Percentiles rank a stretch among this genome's conserved stretches.
These are phyloP conservation scores for Falcaria lacertinaria DNA, from an alignment of 2,888 invertebrate species.

Conservation along the genomic window DNA sequence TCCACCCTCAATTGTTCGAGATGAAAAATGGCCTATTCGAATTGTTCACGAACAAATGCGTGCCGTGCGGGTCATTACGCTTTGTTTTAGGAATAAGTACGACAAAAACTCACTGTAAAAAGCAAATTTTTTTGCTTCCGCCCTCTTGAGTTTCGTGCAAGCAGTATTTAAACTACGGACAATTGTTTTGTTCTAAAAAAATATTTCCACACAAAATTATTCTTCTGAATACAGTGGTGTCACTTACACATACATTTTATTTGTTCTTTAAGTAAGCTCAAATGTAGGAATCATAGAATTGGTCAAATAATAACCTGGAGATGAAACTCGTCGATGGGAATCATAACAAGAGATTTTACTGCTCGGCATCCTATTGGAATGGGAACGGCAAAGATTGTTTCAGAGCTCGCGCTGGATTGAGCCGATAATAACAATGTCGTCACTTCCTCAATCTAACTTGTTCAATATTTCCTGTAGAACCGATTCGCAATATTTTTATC, in stretches of 20 bases:
- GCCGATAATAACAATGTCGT: conserved; percentile 74
- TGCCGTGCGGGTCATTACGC: conserved; percentile 77
- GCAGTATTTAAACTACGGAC: conserved; percentile 55
- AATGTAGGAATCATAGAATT: conserved; percentile 20
- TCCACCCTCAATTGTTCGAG: conserved; percentile 77
- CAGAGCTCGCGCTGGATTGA: conserved; percentile 55
- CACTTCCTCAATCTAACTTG: conserved; percentile 73
- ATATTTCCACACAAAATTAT: conserved; percentile 33
- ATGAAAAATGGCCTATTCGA: conserved; percentile 78
- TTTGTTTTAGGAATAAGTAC: conserved; percentile 75
- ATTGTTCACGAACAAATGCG: conserved; percentile 78
- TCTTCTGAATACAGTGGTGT: conserved; percentile 25
- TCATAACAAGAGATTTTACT: conserved; percentile 65
- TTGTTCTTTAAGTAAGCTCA: not conserved
- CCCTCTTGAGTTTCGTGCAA: conserved; percentile 57
- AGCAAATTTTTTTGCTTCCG: conserved; percentile 63
- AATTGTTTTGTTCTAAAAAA: conserved; percentile 57
- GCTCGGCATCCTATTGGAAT: conserved; percentile 54
- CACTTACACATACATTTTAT: conserved; percentile 17
- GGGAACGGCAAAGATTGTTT: conserved; percentile 64
- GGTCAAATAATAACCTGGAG: conserved; percentile 43
- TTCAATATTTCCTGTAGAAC: conserved; percentile 62
- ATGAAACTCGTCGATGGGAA: conserved; percentile 52
- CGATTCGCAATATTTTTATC: conserved; percentile 57
- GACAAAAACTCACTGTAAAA: conserved; percentile 67